Conservation (phyloP, 2,113 vertebrate species). For the Cercopithecus mona region DNA sequence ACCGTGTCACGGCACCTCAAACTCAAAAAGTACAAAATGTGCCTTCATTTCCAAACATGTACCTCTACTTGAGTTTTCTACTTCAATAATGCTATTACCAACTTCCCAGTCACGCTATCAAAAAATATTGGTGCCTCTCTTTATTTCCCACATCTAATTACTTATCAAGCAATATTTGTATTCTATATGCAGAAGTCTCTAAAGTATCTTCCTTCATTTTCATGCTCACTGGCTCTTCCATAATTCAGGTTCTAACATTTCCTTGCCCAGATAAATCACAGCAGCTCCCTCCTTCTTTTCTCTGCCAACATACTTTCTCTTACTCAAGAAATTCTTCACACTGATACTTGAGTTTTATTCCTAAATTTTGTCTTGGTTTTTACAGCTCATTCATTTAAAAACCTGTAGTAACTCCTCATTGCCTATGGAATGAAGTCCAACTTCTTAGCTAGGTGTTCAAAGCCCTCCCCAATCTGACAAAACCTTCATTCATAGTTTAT, state of each 20-base stretch:
- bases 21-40: not conserved
- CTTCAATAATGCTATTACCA: not conserved
- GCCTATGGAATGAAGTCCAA: not conserved
- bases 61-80: not conserved
- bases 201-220: not conserved
- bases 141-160: not conserved
- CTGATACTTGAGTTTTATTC: not conserved
- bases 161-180: not conserved
- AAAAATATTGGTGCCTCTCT: not conserved
- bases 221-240: not conserved
- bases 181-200: not conserved
- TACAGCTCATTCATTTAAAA: not conserved
- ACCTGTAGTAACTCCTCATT: not conserved
- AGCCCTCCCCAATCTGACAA: not conserved
- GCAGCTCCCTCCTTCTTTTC: not conserved
- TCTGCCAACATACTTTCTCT: not conserved
- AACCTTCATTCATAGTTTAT: not conserved
- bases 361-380: slow-evolving; percentile 2
- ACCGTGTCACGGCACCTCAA: not conserved
- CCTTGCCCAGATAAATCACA: not conserved
- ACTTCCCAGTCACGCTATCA: not conserved
- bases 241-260: not conserved
- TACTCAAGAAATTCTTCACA: not conserved
- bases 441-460: not conserved
- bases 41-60: not conserved